Evolutionary conservation across 2,888 invertebrate genomes (phyloP).

Genomic region (Yponomeuta cagnagella): DNA sequence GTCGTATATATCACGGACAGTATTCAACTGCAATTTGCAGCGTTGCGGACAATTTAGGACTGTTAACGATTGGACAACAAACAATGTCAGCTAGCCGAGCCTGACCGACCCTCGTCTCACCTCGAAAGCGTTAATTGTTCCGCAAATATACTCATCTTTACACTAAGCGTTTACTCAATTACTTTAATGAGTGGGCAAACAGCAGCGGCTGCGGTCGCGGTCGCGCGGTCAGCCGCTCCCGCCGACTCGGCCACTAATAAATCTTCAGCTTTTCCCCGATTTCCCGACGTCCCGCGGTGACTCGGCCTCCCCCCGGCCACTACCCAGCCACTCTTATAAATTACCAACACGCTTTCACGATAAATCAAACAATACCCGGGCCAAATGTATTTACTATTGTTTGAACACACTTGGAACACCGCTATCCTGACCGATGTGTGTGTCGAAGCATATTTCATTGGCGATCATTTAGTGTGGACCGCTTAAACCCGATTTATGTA

Average conservation of each 20-base stretch:
- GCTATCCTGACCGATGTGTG: conserved; percentile 40
- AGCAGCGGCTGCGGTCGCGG: conserved; percentile 31
- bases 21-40: background rate
- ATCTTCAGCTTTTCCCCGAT: conserved; percentile 72
- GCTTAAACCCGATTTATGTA: conserved; percentile 16
- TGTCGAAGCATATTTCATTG: conserved; percentile 45
- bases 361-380: conserved; percentile 69
- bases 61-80: conserved; percentile 39
- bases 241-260: conserved; percentile 59
- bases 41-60: conserved; percentile 14
- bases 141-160: conserved; percentile 73
- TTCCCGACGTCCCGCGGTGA: conserved; percentile 60
- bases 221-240: conserved; percentile 53
- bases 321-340: conserved; percentile 66
- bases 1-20: no score
- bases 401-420: conserved; percentile 62
- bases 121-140: conserved; percentile 69
- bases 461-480: conserved; percentile 33
- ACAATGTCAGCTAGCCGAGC: conserved; percentile 46
- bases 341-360: conserved; percentile 71
- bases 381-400: conserved; percentile 74
- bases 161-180: conserved; percentile 68
- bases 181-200: conserved; percentile 74
- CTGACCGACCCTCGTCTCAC: conserved; percentile 61
- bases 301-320: conserved; percentile 40